Conservation (phyloP, 2,113 vertebrate genomes). For the Antennarius striatus region DNA sequence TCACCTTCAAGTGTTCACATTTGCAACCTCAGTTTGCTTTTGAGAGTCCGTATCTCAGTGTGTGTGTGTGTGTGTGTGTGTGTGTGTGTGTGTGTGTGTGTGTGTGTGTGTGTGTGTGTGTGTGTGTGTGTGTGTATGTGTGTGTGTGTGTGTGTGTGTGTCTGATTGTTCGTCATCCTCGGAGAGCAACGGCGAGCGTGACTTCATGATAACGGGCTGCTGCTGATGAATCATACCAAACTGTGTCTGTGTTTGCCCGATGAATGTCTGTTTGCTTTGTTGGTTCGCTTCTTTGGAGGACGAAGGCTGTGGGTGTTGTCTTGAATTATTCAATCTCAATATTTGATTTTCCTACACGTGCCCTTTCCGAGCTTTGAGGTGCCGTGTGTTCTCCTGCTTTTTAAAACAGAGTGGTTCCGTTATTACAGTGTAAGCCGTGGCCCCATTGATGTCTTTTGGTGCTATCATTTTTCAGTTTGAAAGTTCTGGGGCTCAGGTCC, state of each 20-base stretch:
- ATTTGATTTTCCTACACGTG: conserved; percentile 48
- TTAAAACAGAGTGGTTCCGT: conserved; percentile 10
- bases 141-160: conserved; percentile 2
- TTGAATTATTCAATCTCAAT: conserved; percentile 62
- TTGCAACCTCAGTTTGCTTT: conserved; percentile 30
- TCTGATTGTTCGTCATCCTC: conserved; percentile 47
- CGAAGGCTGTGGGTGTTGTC: conserved; percentile 16
- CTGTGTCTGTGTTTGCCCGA: conserved; percentile 61
- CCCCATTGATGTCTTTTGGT: conserved; percentile 34
- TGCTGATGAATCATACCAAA: conserved; percentile 61
- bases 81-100: too few species aligned
- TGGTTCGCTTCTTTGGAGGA: conserved; percentile 57
- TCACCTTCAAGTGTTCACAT: conserved; percentile 67
- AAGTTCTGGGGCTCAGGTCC: conserved; percentile 61
- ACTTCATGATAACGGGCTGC: conserved; percentile 50
- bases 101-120: too few species aligned
- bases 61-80: too few species aligned
- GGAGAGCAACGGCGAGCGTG: conserved; percentile 45
- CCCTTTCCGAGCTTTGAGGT: conserved; percentile 11
- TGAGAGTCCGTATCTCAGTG: conserved; percentile 9
- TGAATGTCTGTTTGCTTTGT: conserved; percentile 66
- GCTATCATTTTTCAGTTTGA: conserved; percentile 61
- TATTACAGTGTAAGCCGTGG: conserved; percentile 17
- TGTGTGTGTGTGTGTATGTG: too few species aligned
- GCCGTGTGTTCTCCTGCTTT: background rate